Evolutionary conservation across 1,140 invertebrate species (phyloP), one percentile per base, ranked within the genome.

Genomic region (Temnothorax nylanderi): DNA sequence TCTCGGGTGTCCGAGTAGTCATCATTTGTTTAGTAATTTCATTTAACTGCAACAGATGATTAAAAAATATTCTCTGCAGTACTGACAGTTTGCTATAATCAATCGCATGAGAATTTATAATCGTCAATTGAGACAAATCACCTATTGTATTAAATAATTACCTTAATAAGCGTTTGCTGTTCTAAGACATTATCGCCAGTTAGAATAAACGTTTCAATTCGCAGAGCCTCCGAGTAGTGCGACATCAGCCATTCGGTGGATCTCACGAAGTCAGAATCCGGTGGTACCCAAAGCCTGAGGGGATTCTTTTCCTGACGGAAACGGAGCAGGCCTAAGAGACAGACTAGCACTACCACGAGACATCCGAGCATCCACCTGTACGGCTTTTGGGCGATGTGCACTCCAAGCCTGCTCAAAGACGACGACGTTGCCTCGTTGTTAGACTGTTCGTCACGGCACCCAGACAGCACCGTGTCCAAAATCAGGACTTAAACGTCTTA

Each of bases 261-360:
- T 26, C 26, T 97, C 97, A 96, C 96, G 93, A 97, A 98, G 84
- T 97, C 96, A 0, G 97, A 97, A 80, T 97, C 94, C 56, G 95
- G 95, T 8, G 96, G 96, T 8, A 98, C 96, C 97, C 97, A 98
- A 78, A 98, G 93, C 92, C 97, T 97, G 84, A 97, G 94, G 1
- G 97, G 97, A 93, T 97, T 97, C 89, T 96, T 96, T 88, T 96
- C 96, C 88, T 94, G 94, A 58, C 93, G 91, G 86, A 95, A 95
- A 34, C 90, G 88, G 44, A 88, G 89, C 11, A 95, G 88, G 10
- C 95, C 95, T 65, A 87, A 91, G 13, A 95, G 74, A 75, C 94
- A 95, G 7, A 95, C 11, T 64, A 95, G 80, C 8, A 95, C 93
- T 21, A 94, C 80, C 13, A 95, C n/a, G 16, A 92, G 84, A 81